Evolutionary conservation across 2,113 vertebrate species (phyloP).

Genomic region (Irena cyanogastra): DNA sequence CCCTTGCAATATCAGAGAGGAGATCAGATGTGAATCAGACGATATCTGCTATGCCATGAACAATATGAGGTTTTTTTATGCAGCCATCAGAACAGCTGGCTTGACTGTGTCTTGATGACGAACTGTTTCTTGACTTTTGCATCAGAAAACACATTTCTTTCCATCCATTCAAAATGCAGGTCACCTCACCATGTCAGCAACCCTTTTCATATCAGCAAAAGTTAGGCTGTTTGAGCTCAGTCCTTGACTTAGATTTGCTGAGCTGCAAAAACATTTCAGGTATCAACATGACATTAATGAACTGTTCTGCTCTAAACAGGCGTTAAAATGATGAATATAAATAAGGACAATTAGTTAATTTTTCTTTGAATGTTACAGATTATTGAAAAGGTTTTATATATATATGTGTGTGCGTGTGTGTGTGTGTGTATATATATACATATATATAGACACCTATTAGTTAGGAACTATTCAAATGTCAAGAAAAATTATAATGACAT

Average conservation of each 20-base stretch:
- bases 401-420: too few species aligned
- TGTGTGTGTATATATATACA: not conserved
- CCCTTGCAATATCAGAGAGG: not conserved
- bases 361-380: not conserved
- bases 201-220: not conserved
- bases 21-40: not conserved
- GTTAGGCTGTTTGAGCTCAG: not conserved
- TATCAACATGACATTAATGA: not conserved
- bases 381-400: not conserved
- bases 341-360: not conserved
- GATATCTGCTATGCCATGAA: not conserved
- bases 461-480: not conserved
- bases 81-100: not conserved
- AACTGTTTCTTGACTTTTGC: not conserved
- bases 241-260: not conserved
- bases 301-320: not conserved
- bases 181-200: not conserved
- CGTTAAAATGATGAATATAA: not conserved
- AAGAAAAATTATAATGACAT: not conserved
- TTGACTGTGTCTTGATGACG: not conserved
- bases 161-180: not conserved
- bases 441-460: not conserved
- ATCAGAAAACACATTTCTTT: not conserved
- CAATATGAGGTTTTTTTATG: not conserved
- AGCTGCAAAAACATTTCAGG: not conserved